These are phyloP conservation scores for Nephila pilipes DNA, from an alignment of 1,140 invertebrate species.

Conservation along the genomic window DNA sequence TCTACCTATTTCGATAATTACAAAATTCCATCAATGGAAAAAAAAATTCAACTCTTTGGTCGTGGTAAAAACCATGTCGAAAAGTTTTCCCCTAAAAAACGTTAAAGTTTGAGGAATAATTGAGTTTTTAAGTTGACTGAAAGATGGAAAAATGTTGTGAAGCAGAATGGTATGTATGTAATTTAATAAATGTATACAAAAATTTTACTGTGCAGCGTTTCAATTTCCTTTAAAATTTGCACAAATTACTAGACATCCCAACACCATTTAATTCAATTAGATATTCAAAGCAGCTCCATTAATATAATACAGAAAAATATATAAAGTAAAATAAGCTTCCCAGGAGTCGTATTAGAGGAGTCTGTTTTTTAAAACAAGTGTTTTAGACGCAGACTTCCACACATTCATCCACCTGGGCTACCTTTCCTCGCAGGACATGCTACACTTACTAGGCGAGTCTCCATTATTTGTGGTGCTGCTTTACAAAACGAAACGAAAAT, in stretches of 20 bases:
- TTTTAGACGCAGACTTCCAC: too few relatives aligned
- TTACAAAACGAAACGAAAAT: too few relatives aligned
- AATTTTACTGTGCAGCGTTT: neutral
- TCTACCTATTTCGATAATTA: constrained; percentile 80
- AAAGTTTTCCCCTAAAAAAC: constrained; percentile 7
- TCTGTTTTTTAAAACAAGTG: too few relatives aligned
- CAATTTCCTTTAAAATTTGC: neutral
- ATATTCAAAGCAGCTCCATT: too few relatives aligned
- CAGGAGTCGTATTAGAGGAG: too few relatives aligned
- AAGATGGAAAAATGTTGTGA: neutral
- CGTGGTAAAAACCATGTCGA: neutral
- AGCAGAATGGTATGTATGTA: neutral
- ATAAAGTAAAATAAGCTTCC: too few relatives aligned
- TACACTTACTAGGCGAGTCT: too few relatives aligned
- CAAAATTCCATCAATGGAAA: constrained; percentile 35
- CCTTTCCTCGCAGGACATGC: too few relatives aligned
- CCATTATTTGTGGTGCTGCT: too few relatives aligned
- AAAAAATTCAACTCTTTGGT: neutral
- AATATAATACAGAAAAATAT: too few relatives aligned
- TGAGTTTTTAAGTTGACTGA: neutral
- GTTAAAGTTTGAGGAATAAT: neutral
- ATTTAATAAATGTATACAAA: constrained; percentile 22
- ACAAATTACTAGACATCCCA: neutral
- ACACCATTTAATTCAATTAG: too few relatives aligned
- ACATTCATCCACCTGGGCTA: too few relatives aligned